Conservation (phyloP, 2,113 vertebrate genomes). For the Propithecus coquereli region DNA sequence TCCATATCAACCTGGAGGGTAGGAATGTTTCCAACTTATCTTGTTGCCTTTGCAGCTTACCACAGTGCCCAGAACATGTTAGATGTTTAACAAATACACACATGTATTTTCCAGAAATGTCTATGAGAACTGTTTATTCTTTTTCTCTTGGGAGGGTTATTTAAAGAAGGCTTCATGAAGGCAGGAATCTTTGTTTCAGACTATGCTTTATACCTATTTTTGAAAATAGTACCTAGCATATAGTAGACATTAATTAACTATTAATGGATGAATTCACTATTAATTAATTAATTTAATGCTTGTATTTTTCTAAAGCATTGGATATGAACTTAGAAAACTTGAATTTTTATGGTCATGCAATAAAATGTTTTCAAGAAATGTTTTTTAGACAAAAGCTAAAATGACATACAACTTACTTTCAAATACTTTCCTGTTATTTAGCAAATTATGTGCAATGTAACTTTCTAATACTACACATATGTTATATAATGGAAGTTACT, state of each 20-base stretch:
- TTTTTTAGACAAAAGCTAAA: neutral
- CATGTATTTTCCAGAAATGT: neutral
- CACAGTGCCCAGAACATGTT: neutral
- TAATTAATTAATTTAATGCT: neutral
- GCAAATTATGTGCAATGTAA: neutral
- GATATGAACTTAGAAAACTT: neutral
- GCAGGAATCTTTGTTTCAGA: neutral
- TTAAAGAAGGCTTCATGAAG: neutral
- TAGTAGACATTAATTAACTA: neutral
- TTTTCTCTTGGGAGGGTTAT: neutral
- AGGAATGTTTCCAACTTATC: neutral
- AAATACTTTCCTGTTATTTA: constrained; percentile 5
- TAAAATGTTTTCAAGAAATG: neutral
- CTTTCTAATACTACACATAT: neutral
- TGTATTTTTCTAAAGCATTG: neutral
- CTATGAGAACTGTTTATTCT: neutral
- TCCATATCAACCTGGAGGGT: neutral
- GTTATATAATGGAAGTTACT: neutral
- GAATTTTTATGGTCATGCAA: neutral
- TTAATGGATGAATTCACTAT: neutral
- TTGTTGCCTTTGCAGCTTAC: neutral
- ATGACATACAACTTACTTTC: neutral
- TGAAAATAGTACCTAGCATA: neutral
- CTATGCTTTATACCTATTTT: neutral
- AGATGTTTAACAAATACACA: neutral